Evolutionary conservation across 2,113 vertebrate genomes (phyloP).

Genomic region (Bos taurus): ARS-UCD2.0 NC_037329.1:74028001-74028500

Average conservation of each 20-base stretch:
- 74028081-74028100: not conserved
- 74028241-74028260: not conserved
- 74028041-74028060: not conserved
- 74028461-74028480: not conserved
- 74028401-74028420: not conserved
- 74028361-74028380: not conserved
- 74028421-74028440: constrained; percentile 33
- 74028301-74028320: not conserved
- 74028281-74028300: not conserved
- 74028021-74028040: not conserved
- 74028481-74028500: no score
- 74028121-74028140: not conserved
- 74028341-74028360: not conserved
- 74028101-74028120: not conserved
- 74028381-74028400: constrained; percentile 27
- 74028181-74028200: not conserved
- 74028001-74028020: not conserved
- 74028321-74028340: not conserved
- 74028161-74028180: not conserved
- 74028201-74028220: not conserved
- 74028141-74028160: not conserved
- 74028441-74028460: not conserved
- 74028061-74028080: not conserved
- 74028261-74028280: not conserved
- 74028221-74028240: not conserved